Evolutionary conservation across 2,888 invertebrate genomes (phyloP), one percentile per base, ranked within the genome.

Genomic region (Tetheella fluctuosa): DNA sequence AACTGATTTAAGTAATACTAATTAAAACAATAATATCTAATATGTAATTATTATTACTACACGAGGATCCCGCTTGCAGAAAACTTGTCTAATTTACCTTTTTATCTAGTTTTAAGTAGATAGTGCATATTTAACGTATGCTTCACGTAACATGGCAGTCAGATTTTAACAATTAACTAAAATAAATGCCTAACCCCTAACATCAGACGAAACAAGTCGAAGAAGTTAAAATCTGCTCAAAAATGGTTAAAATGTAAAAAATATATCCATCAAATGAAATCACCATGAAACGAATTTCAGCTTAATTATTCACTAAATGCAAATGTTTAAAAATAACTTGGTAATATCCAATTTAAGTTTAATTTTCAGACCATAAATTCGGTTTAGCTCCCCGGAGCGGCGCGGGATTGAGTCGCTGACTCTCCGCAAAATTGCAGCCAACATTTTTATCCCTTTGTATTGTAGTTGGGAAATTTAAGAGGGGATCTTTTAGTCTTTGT

Each of bases 351-450:
- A 91, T 93, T 91, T 91, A 86, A 88, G 86, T 90, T 90, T 89
- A 91, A 91, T 91, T 91, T 92, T 88, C 85, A 82, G 86, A 89
- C 82, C 89, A 88, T 88, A 90, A 92, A 91, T 90, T 91, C 82
- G 83, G 88, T 92, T 92, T 90, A 88, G 89, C 88, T 88, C 86
- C 88, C 87, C 85, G 84, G 83, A 81, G 86, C 84, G 85, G 75
- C 73, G 76, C 74, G 80, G 84, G 85, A 85, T 86, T 85, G 88
- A 86, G 84, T 79, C 81, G 74, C 75, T 74, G 83, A 81, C 81
- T 84, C 81, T 76, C 84, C 78, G 81, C 80, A 77, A 90, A 89
- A 91, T 91, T 90, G 90, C 89, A 88, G 68, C 76, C 78, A 86
- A 84, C 84, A 88, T 87, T 91, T 91, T 89, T 89, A 88, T 90